A percentile compares a stretch with the other conserved stretches of the same genome.
Conservation (phyloP, 2,797 vertebrate species). For the Mallotus villosus region DNA sequence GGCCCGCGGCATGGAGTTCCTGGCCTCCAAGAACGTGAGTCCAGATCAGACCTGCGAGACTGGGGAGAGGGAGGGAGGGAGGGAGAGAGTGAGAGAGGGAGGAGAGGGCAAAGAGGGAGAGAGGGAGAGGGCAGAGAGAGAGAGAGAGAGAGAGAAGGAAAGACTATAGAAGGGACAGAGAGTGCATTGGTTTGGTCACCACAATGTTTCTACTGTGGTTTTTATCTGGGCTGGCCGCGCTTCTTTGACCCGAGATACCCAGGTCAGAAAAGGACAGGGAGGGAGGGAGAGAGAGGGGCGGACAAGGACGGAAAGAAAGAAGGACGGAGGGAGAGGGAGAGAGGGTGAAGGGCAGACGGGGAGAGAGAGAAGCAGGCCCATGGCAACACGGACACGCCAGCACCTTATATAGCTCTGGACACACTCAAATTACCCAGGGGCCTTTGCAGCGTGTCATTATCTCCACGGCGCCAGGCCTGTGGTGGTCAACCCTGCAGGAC, state of each 20-base stretch:
- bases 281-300: not conserved
- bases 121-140: conserved; percentile 43
- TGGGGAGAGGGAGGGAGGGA: not conserved
- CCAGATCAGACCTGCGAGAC: not conserved
- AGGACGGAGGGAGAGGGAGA: not conserved
- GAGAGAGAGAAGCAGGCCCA: conserved; percentile 46
- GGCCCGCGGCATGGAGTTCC: conserved; percentile 96
- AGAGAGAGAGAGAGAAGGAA: conserved; percentile 48
- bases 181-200: too few relatives aligned
- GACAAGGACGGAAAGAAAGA: too few relatives aligned
- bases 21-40: conserved; percentile 97
- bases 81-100: too few relatives aligned
- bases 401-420: conserved; percentile 64
- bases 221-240: not conserved
- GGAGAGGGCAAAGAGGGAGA: not conserved
- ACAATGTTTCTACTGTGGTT: too few relatives aligned
- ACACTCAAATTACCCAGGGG: conserved; percentile 62
- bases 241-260: not conserved
- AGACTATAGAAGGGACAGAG: too few relatives aligned
- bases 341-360: not conserved
- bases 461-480: conserved; percentile 17
- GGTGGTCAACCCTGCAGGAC: not conserved
- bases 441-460: conserved; percentile 26
- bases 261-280: not conserved
- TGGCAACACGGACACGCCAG: conserved; percentile 54